Conservation (phyloP, 1,140 invertebrate species). For the Riptortus pedestris region DNA sequence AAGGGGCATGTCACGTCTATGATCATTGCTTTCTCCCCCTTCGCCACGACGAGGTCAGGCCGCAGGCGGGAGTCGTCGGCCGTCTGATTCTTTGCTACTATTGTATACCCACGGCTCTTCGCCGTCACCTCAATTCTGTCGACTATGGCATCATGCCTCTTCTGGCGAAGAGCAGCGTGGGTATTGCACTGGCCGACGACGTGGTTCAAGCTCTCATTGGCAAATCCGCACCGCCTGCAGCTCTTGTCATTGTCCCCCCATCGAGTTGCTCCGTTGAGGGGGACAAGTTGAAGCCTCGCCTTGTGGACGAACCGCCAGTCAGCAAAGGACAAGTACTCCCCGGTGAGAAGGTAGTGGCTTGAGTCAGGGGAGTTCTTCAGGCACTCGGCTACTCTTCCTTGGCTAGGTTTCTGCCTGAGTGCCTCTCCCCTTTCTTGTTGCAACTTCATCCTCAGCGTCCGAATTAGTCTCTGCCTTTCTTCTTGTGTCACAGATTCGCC, state of each 20-base stretch:
- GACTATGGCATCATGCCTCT: slow-evolving; percentile 1
- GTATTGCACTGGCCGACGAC: neutral
- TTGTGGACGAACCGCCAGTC: slow-evolving; percentile 34
- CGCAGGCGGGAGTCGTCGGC: slow-evolving; percentile 25
- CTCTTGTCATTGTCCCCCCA: neutral
- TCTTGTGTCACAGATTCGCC: neutral
- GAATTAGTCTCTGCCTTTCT: neutral
- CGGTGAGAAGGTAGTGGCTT: slow-evolving; percentile 26
- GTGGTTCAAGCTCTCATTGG: neutral
- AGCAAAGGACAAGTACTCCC: slow-evolving; percentile 27
- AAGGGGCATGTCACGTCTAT: slow-evolving; percentile 37
- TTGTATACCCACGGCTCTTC: neutral
- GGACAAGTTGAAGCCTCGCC: slow-evolving; percentile 29
- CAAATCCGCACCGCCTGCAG: slow-evolving; percentile 19
- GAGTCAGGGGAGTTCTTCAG: neutral
- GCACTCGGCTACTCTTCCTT: slow-evolving; percentile 24
- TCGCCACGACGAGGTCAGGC: slow-evolving; percentile 34
- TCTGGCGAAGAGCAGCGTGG: neutral
- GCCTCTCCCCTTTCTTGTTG: neutral
- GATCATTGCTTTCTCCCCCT: slow-evolving; percentile 30
- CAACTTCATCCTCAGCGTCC: neutral
- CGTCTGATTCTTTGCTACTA: slow-evolving; percentile 19
- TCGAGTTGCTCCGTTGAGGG: slow-evolving; percentile 30
- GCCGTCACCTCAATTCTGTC: neutral
- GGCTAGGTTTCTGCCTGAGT: slow-evolving; percentile 10